Evolutionary conservation across 2,888 invertebrate species (phyloP).

Genomic region (Craniophora ligustri): DNA sequence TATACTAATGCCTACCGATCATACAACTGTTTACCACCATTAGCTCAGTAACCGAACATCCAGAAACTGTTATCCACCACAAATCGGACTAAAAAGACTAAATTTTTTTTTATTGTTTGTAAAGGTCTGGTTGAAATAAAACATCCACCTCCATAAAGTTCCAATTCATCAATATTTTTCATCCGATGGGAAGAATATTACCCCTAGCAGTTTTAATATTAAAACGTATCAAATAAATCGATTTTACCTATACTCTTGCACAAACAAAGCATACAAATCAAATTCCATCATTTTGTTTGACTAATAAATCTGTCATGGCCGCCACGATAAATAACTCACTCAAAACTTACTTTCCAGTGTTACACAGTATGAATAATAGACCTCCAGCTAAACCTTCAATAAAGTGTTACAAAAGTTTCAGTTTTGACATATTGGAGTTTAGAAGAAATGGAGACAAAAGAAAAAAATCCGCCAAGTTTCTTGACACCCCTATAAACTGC

Average conservation of each 20-base stretch:
- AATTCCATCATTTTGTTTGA: background rate
- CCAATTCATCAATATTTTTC: too few species aligned
- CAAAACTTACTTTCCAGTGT: conserved; percentile 9
- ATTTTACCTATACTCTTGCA: background rate
- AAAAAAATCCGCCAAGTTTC: conserved; percentile 39
- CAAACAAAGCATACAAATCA: background rate
- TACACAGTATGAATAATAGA: conserved; percentile 37
- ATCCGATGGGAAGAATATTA: too few species aligned
- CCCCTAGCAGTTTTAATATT: too few species aligned
- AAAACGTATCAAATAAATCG: background rate
- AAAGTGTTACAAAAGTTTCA: conserved; percentile 42
- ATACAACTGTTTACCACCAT: too few species aligned
- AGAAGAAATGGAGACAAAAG: conserved; percentile 46
- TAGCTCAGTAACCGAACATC: too few species aligned
- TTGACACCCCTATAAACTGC: conserved; percentile 46
- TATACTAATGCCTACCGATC: too few species aligned
- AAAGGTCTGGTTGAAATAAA: too few species aligned
- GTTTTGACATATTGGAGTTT: conserved; percentile 56
- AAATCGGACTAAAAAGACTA: too few species aligned
- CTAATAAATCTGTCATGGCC: conserved; percentile 1
- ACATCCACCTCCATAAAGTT: too few species aligned
- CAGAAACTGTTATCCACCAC: too few species aligned
- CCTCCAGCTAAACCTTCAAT: conserved; percentile 35
- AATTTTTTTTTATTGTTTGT: too few species aligned
- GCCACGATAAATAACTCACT: conserved; percentile 19